A percentile compares a stretch with the other conserved stretches of the same genome.
Evolutionary conservation across 2,888 invertebrate species (phyloP).

Genomic region (Cheilosia vernalis): DNA sequence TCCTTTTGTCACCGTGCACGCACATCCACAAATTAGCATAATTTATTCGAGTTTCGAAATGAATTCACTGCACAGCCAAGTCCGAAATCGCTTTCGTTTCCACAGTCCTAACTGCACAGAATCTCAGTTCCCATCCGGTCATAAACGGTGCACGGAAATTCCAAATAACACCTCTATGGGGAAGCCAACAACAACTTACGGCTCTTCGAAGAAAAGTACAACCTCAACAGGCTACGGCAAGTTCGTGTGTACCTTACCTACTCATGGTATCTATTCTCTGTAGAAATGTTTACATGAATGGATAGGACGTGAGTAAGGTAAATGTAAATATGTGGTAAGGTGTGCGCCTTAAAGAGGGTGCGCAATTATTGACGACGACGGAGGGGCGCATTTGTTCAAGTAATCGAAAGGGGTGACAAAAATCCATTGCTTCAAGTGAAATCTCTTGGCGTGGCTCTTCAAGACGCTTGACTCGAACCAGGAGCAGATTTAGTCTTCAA

Average conservation of each 20-base stretch:
- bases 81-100: slow-evolving; percentile 51
- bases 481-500: too few species aligned
- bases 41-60: slow-evolving; percentile 53
- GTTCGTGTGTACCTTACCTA: slow-evolving; percentile 25
- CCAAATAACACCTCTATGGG: not conserved
- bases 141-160: slow-evolving; percentile 53
- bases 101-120: slow-evolving; percentile 59
- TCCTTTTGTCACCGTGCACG: slow-evolving; percentile 70
- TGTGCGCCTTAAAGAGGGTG: slow-evolving; percentile 64
- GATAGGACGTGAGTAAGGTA: slow-evolving; percentile 43
- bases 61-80: slow-evolving; percentile 48
- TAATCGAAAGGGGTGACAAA: not conserved
- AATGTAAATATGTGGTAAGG: slow-evolving; percentile 71
- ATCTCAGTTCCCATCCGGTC: slow-evolving; percentile 69
- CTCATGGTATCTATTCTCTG: slow-evolving; percentile 6
- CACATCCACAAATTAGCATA: slow-evolving; percentile 70
- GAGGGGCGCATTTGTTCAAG: not conserved
- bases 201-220: slow-evolving; percentile 4
- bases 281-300: slow-evolving; percentile 2
- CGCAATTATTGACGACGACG: slow-evolving; percentile 24
- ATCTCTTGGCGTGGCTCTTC: too few species aligned
- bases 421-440: not conserved
- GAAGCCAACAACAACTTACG: not conserved
- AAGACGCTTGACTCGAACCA: too few species aligned
- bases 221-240: slow-evolving; percentile 31